phyloP scores from a whole-genome alignment of 2,113 vertebrate species.

The Carassius auratus region DNA sequence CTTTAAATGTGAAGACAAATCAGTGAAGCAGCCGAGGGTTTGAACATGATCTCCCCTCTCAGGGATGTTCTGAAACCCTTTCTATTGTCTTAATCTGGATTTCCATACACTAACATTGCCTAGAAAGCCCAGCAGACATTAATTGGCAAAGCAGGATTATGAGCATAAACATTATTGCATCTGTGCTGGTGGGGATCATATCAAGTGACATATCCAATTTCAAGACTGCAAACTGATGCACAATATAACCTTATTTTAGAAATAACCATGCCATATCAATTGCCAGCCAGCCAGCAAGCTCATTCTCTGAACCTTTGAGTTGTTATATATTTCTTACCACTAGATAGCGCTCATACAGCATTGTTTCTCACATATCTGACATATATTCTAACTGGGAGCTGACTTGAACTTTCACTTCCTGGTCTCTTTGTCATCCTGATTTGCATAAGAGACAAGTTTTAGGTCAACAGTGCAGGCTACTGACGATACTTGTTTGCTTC shows the following conservation, averaged over 20 bases:
- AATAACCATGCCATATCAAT: neutral
- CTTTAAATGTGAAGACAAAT: slow-evolving; percentile 18
- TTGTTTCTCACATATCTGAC: neutral
- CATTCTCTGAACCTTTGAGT: neutral
- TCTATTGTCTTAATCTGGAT: slow-evolving; percentile 6
- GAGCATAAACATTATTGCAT: neutral
- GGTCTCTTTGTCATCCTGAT: slow-evolving; percentile 29
- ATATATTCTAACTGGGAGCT: neutral
- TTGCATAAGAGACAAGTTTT: slow-evolving; percentile 17
- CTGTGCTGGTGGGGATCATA: neutral
- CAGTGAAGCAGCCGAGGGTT: neutral
- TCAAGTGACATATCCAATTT: neutral
- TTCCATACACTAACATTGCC: neutral
- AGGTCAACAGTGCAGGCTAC: neutral
- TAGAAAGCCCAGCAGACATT: neutral
- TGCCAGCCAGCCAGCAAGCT: too few species aligned
- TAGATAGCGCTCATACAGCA: slow-evolving; percentile 45
- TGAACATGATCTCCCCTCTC: slow-evolving; percentile 10
- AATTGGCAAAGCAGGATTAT: slow-evolving; percentile 11
- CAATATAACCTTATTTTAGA: neutral
- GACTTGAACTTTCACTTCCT: slow-evolving; percentile 33
- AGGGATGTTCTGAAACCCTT: slow-evolving; percentile 27
- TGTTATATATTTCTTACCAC: slow-evolving; percentile 23
- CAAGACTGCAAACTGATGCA: neutral
- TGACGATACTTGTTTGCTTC: neutral